Conservation (phyloP, 2,797 vertebrate species). For the Chromobotia macracanthus region DNA sequence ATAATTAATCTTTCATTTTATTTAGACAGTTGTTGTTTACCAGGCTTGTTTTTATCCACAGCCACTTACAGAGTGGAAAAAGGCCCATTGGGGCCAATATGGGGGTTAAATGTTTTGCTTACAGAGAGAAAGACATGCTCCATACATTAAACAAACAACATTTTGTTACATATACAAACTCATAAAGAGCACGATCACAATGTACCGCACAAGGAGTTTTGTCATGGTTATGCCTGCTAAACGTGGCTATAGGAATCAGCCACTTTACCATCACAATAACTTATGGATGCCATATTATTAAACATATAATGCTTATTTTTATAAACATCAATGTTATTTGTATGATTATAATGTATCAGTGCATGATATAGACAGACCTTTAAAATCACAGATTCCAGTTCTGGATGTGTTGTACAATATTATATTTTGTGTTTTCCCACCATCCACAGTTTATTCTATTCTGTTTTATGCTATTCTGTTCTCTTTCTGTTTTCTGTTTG, state of each 20-base stretch:
- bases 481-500: background rate
- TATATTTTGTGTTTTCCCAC: background rate
- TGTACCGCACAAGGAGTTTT: background rate
- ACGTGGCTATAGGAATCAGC: background rate
- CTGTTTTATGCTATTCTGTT: too few relatives aligned
- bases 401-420: background rate
- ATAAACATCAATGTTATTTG: background rate
- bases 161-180: constrained; percentile 27
- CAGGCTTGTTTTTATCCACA: background rate
- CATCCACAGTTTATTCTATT: too few relatives aligned
- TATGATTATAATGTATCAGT: too few relatives aligned
- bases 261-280: background rate
- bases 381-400: background rate
- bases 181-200: background rate
- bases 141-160: constrained; percentile 32
- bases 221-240: too few relatives aligned
- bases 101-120: constrained; percentile 4
- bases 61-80: constrained; percentile 7
- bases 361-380: background rate
- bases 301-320: too few relatives aligned
- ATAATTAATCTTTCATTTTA: constrained; percentile 3
- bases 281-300: background rate
- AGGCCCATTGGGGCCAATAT: background rate
- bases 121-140: constrained; percentile 3
- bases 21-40: constrained; percentile 17